Conservation (phyloP, 2,113 vertebrate species). For the Ctenomys sociabilis region DNA sequence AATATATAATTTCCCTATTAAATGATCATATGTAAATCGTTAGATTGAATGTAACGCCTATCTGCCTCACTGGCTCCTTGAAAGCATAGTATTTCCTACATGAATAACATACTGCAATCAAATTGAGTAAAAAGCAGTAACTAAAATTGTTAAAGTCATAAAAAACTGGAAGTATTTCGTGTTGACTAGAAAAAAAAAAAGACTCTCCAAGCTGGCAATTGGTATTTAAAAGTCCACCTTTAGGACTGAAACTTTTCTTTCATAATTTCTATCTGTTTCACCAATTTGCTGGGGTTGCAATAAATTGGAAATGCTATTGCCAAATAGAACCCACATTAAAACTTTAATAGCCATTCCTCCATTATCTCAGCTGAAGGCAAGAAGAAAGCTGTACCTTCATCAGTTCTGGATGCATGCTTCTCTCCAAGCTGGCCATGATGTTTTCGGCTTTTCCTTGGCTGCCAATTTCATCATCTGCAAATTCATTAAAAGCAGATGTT, state of each 20-base stretch:
- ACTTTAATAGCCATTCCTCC: slow-evolving; percentile 22
- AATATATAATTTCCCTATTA: slow-evolving; percentile 31
- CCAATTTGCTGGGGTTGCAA: slow-evolving; percentile 9
- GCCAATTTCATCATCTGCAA: slow-evolving; percentile 92
- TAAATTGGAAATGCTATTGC: slow-evolving; percentile 40
- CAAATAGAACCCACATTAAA: slow-evolving; percentile 50
- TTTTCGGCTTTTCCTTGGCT: slow-evolving; percentile 94
- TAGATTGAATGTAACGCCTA: background rate
- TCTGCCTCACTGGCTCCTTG: background rate
- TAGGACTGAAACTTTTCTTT: slow-evolving; percentile 41
- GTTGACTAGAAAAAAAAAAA: background rate
- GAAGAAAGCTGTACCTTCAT: slow-evolving; percentile 91
- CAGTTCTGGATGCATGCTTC: slow-evolving; percentile 95
- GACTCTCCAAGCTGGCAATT: background rate
- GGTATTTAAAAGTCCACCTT: background rate
- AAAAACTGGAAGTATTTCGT: slow-evolving; percentile 30
- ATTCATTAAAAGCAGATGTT: slow-evolving; percentile 85
- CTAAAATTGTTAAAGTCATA: slow-evolving; percentile 26
- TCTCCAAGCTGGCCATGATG: slow-evolving; percentile 93
- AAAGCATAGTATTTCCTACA: slow-evolving; percentile 44
- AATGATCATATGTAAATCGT: slow-evolving; percentile 40
- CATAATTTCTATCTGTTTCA: slow-evolving; percentile 50
- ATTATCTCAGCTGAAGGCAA: slow-evolving; percentile 59
- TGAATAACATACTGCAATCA: slow-evolving; percentile 8
- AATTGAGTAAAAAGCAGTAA: slow-evolving; percentile 35